A percentile compares a stretch with the other conserved stretches of the same genome.
Evolutionary conservation across 2,797 vertebrate genomes (phyloP).

Genomic region (Micrastur ruficollis): DNA sequence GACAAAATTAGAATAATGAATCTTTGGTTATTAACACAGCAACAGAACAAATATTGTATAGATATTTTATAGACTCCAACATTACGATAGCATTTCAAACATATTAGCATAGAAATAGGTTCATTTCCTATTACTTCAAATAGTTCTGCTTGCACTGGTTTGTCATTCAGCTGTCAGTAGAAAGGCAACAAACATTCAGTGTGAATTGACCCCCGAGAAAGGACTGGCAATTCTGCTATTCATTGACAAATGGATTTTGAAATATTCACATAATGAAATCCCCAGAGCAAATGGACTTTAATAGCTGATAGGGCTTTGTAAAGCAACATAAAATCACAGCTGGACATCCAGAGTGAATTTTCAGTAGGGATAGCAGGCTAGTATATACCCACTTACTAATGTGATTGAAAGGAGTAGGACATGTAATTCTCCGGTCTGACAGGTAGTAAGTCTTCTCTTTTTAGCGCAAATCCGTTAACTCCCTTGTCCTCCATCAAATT

Average conservation of each 20-base stretch:
- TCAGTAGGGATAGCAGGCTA: neutral
- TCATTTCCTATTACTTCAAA: slow-evolving; percentile 22
- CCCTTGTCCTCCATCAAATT: neutral
- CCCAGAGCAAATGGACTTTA: neutral
- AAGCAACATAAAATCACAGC: neutral
- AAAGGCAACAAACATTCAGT: slow-evolving; percentile 12
- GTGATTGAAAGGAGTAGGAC: slow-evolving; percentile 4
- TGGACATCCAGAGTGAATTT: slow-evolving; percentile 7
- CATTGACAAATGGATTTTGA: slow-evolving; percentile 43
- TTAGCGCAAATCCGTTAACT: neutral
- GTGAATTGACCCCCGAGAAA: slow-evolving; percentile 33
- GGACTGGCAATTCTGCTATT: neutral
- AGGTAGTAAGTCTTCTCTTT: neutral
- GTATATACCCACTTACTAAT: neutral
- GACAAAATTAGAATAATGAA: slow-evolving; percentile 58
- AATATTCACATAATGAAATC: slow-evolving; percentile 44
- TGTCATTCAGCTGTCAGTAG: slow-evolving; percentile 36
- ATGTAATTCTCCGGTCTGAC: neutral
- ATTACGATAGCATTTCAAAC: neutral
- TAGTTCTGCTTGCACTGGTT: neutral
- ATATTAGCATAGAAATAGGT: slow-evolving; percentile 44
- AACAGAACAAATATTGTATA: slow-evolving; percentile 15
- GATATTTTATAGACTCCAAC: slow-evolving; percentile 21
- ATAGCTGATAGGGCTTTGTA: neutral
- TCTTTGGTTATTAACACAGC: slow-evolving; percentile 24